A percentile compares a stretch with the other conserved stretches of the same genome.
Conservation (phyloP, 2,797 vertebrate species). For the Anas bahamensis region DNA sequence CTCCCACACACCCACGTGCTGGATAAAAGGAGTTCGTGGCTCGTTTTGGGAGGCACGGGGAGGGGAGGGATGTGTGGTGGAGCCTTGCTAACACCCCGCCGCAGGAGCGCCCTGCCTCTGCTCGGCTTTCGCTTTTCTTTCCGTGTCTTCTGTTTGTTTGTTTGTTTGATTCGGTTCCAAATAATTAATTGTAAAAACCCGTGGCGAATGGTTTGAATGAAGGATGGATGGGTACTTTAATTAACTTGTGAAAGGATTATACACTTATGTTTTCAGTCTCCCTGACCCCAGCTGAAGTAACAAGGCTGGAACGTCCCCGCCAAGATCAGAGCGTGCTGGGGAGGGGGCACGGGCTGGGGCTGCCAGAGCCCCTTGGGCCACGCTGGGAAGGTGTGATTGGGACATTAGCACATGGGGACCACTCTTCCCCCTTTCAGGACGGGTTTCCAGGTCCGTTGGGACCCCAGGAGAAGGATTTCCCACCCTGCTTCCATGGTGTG, state of each 20-base stretch:
- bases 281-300: background rate
- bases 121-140: background rate
- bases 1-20: background rate
- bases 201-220: slow-evolving; percentile 43
- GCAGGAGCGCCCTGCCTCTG: background rate
- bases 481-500: background rate
- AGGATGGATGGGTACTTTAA: slow-evolving; percentile 50
- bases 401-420: background rate
- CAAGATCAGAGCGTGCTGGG: background rate
- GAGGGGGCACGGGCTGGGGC: no score
- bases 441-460: background rate
- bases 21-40: background rate
- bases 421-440: background rate
- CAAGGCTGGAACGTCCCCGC: background rate
- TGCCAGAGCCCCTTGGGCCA: fast-evolving
- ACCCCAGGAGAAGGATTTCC: background rate
- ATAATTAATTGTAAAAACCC: slow-evolving; percentile 53
- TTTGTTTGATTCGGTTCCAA: slow-evolving; percentile 62
- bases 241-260: slow-evolving; percentile 54
- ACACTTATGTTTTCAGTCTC: slow-evolving; percentile 5
- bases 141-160: background rate
- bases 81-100: background rate
- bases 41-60: background rate
- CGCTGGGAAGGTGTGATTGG: background rate
- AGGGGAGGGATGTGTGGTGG: background rate